Conservation (phyloP, 2,113 vertebrate genomes). For the Chionis minor region DNA sequence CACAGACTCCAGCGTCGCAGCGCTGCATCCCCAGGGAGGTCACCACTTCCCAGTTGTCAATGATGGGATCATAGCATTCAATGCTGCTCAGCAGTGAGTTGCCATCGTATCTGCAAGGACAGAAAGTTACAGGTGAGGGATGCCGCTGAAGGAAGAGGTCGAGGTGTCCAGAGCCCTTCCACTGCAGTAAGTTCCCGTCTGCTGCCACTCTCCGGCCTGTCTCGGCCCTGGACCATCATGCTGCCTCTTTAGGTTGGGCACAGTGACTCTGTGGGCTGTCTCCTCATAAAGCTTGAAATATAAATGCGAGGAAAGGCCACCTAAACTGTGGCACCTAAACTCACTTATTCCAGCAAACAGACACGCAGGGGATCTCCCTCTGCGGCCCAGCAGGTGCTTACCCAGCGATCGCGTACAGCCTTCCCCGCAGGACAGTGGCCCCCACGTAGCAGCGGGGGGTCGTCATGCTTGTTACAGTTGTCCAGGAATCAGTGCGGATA, state of each 20-base stretch:
- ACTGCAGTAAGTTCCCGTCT: not conserved
- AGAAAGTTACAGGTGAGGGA: slow-evolving; percentile 6
- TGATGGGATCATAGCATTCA: slow-evolving; percentile 96
- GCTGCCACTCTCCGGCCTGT: not conserved
- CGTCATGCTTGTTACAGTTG: slow-evolving; percentile 94
- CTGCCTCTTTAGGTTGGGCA: accelerated
- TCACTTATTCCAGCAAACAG: accelerated
- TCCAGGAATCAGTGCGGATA: slow-evolving; percentile 97
- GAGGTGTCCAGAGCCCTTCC: not conserved
- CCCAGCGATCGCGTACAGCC: slow-evolving; percentile 96
- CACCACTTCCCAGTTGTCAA: slow-evolving; percentile 98
- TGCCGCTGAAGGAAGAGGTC: not conserved
- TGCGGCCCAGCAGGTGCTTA: slow-evolving; percentile 41
- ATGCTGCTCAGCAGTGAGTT: slow-evolving; percentile 98
- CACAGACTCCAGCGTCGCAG: slow-evolving; percentile 96
- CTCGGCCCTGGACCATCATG: not conserved
- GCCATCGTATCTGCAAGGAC: slow-evolving; percentile 86
- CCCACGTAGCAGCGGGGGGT: slow-evolving; percentile 97
- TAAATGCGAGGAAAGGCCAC: not conserved
- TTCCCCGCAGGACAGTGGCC: slow-evolving; percentile 92
- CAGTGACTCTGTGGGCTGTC: accelerated
- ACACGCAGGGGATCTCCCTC: not conserved
- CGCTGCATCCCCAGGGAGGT: slow-evolving; percentile 98
- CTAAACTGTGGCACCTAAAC: not conserved
- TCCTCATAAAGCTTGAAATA: not conserved